Base-by-base conservation (phyloP, 2,888 invertebrate genomes). In the Chrysomela aeneicollis region DNA sequence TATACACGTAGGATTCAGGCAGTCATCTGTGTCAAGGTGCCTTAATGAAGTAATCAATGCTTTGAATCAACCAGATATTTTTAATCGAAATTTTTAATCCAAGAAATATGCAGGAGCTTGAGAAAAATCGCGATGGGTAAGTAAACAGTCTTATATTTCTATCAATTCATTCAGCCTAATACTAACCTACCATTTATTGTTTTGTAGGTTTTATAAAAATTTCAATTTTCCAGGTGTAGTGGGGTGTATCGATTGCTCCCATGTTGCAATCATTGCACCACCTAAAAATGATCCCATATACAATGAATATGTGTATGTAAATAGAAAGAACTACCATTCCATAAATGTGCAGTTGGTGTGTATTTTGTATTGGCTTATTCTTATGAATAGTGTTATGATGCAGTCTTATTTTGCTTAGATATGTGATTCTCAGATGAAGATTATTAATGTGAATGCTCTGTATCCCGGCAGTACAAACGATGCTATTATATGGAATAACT, bases 81-180 rank as follows among this genome's bases (percentile, higher is more conserved):
- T 51, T 51, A 21, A 51, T 15, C 22, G 21, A 51, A 21, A 21
- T 51, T 1, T 6, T 26, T 51, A 19, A 19, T 19, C 21, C 26
- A 15, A 51, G 51, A 15, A 51, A 51, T 15, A 51, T 51, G 22
- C 22, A 51, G 26, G 51, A 51, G 15, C 22, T 51, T 21, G 51
- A 51, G 26, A 51, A 2, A 26, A n/a, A 26, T 21, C 51, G 51
- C 15, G 15, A 15, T 26, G 26, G 21, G 51, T 51, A 26, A 26
- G 26, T 26, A 26, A 26, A 26, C 26, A 26, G 6, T 26, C 3
- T 26, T 26, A 26, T 26, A 5, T 5, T 26, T 26, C 3, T 26
- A 5, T 26, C 26, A 5, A 26, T 26, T 26, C 4, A 26, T 26
- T 26, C 26, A 26, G 3, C 6, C 3, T 26, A 5, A 6, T 26